phyloP scores from a whole-genome alignment of 2,113 vertebrate genomes.

The Atractosteus spatula region DNA sequence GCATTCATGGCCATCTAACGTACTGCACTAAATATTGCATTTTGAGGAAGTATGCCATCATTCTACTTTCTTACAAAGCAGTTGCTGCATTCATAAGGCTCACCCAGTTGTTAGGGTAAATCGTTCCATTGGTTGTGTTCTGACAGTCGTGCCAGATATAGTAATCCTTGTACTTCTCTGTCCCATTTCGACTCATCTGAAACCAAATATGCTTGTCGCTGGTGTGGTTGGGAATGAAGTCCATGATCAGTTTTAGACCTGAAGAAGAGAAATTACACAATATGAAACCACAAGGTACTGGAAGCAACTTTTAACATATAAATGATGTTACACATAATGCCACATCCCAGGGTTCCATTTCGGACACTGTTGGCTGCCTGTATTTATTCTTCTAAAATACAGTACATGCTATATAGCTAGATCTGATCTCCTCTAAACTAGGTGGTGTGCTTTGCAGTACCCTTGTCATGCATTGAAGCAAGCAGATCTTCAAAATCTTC shows the following conservation, averaged over 20 bases:
- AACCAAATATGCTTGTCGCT: slow-evolving; percentile 93
- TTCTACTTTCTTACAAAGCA: background rate
- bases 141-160: slow-evolving; percentile 87
- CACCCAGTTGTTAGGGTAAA: slow-evolving; percentile 93
- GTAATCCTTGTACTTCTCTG: slow-evolving; percentile 81
- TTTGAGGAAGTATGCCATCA: too few species aligned
- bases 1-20: too few species aligned
- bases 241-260: slow-evolving; percentile 92
- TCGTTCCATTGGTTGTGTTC: slow-evolving; percentile 9
- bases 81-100: background rate
- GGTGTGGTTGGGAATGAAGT: slow-evolving; percentile 95
- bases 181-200: slow-evolving; percentile 75
- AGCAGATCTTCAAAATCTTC: slow-evolving; percentile 84
- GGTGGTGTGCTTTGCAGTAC: slow-evolving; percentile 43
- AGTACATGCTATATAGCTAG: too few species aligned
- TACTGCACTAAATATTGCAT: too few species aligned
- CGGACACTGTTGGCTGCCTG: too few species aligned
- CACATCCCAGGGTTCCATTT: too few species aligned
- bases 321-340: too few species aligned
- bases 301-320: background rate
- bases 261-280: slow-evolving; percentile 15
- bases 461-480: slow-evolving; percentile 80
- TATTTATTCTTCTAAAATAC: too few species aligned
- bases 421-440: too few species aligned
- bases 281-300: background rate